These are phyloP conservation scores for Muscina levida DNA, from an alignment of 2,888 invertebrate species.

Conservation along the genomic window DNA sequence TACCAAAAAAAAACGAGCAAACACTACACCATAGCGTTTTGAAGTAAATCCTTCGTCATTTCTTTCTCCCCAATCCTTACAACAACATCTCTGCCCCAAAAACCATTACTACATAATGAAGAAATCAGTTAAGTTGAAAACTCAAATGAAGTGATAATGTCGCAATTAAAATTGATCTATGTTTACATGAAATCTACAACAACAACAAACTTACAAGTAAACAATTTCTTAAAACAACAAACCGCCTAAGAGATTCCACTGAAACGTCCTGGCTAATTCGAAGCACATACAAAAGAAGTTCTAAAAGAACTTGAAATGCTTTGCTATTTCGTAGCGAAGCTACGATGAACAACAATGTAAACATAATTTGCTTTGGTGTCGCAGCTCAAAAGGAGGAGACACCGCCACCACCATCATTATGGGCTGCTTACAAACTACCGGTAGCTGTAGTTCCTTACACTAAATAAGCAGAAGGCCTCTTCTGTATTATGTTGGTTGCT, in stretches of 20 bases:
- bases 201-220: background rate
- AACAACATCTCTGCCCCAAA: no score
- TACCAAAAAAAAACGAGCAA: no score
- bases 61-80: no score
- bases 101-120: no score
- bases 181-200: conserved; percentile 52
- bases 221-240: conserved; percentile 22
- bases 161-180: conserved; percentile 52
- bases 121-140: conserved; percentile 22
- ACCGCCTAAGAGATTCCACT: conserved; percentile 47
- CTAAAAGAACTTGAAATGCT: conserved; percentile 25
- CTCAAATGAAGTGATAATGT: conserved; percentile 58
- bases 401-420: background rate
- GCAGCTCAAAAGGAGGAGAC: background rate
- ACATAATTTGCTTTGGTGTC: conserved; percentile 63
- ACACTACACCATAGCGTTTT: no score
- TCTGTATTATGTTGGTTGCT: background rate
- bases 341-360: conserved; percentile 54
- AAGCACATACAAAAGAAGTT: no score
- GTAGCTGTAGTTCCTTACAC: no score
- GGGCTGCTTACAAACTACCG: no score
- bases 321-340: background rate
- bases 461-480: no score
- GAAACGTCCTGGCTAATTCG: no score
- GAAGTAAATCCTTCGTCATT: no score